phyloP scores from a whole-genome alignment of 2,888 invertebrate species.

The Cheilosia pagana region DNA sequence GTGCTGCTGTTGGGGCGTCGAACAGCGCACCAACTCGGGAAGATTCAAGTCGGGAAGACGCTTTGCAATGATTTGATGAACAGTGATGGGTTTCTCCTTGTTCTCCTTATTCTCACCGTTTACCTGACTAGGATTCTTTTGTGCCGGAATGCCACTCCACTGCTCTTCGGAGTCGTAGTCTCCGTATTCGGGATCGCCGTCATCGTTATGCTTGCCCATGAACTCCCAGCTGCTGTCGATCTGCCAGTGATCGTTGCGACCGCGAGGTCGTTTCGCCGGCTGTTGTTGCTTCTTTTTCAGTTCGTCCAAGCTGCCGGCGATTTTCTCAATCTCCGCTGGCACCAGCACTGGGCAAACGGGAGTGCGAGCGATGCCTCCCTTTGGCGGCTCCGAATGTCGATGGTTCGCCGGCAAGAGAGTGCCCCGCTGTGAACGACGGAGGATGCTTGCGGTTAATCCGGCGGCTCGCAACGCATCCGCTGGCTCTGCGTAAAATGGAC shows the following conservation, averaged over 20 bases:
- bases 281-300: slow-evolving; percentile 84
- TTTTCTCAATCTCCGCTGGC: slow-evolving; percentile 83
- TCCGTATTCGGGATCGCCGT: slow-evolving; percentile 78
- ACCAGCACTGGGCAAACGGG: slow-evolving; percentile 87
- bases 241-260: slow-evolving; percentile 88
- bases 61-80: slow-evolving; percentile 91
- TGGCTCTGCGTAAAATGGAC: slow-evolving; percentile 95
- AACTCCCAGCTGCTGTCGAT: slow-evolving; percentile 96
- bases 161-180: slow-evolving; percentile 81
- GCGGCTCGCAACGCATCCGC: slow-evolving; percentile 90
- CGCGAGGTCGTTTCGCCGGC: slow-evolving; percentile 81
- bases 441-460: slow-evolving; percentile 80
- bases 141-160: slow-evolving; percentile 77
- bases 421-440: slow-evolving; percentile 81
- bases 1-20: slow-evolving; percentile 83
- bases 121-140: slow-evolving; percentile 76
- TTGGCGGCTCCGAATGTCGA: slow-evolving; percentile 87
- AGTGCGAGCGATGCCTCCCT: slow-evolving; percentile 79
- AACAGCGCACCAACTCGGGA: slow-evolving; percentile 89
- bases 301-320: slow-evolving; percentile 83
- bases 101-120: slow-evolving; percentile 78
- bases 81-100: slow-evolving; percentile 86
- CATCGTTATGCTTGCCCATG: slow-evolving; percentile 87
- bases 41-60: slow-evolving; percentile 83
- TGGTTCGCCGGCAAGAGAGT: slow-evolving; percentile 84